Evolutionary conservation across 2,888 invertebrate genomes (phyloP).

Genomic region (Chouioia cunea): DNA sequence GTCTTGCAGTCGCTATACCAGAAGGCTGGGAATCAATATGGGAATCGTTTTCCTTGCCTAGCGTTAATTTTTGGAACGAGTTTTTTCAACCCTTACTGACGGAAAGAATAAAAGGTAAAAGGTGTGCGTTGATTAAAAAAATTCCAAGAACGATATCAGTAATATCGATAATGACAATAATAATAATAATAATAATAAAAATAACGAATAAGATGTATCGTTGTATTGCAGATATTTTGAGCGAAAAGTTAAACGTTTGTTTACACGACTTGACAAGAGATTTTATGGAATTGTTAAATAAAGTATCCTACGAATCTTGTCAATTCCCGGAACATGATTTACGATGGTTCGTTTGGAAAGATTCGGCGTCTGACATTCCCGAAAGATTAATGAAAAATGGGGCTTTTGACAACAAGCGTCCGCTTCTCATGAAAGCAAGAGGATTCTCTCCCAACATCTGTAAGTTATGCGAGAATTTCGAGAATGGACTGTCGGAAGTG

Average conservation of each 20-base stretch:
- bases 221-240: slow-evolving; percentile 56
- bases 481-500: slow-evolving; percentile 74
- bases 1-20: slow-evolving; percentile 75
- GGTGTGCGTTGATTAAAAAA: no score
- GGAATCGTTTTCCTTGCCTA: slow-evolving; percentile 72
- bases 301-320: slow-evolving; percentile 58
- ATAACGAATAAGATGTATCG: slow-evolving; percentile 13
- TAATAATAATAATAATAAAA: background rate
- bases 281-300: slow-evolving; percentile 58
- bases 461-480: slow-evolving; percentile 77
- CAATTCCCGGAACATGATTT: slow-evolving; percentile 75
- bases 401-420: slow-evolving; percentile 60
- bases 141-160: no score
- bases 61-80: slow-evolving; percentile 78
- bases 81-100: slow-evolving; percentile 82
- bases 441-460: slow-evolving; percentile 83
- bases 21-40: slow-evolving; percentile 77
- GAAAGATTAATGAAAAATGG: slow-evolving; percentile 63
- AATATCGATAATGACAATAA: no score
- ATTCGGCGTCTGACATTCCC: slow-evolving; percentile 73
- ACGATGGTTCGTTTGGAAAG: slow-evolving; percentile 82
- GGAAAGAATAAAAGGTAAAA: slow-evolving; percentile 74
- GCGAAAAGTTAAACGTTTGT: slow-evolving; percentile 57
- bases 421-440: slow-evolving; percentile 81
- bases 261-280: slow-evolving; percentile 55